These are phyloP conservation scores for Tenthredo notha DNA, from an alignment of 2,888 invertebrate genomes.

Conservation along the genomic window DNA sequence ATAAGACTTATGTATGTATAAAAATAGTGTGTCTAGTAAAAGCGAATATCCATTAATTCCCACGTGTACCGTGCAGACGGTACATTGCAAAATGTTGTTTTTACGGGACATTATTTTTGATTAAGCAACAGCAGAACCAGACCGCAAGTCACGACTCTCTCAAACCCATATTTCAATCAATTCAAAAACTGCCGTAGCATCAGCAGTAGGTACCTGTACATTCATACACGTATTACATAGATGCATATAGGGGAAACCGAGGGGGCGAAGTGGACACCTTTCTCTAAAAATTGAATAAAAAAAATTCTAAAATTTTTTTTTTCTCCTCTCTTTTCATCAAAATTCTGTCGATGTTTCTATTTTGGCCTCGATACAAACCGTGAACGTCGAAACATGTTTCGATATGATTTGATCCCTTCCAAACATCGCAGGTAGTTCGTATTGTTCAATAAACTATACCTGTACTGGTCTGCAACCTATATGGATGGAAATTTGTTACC, in stretches of 20 bases:
- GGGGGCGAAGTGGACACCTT: no score
- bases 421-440: neutral
- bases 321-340: neutral
- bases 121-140: slow-evolving; percentile 7
- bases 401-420: neutral
- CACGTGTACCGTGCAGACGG: neutral
- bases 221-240: no score
- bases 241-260: no score
- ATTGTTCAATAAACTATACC: no score
- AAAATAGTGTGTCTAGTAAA: neutral
- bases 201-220: no score
- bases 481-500: slow-evolving; percentile 27
- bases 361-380: no score
- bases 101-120: slow-evolving; percentile 16
- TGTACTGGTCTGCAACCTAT: no score
- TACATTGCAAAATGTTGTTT: neutral
- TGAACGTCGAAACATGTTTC: neutral
- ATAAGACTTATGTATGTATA: neutral
- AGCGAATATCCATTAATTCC: neutral
- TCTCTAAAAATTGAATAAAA: no score
- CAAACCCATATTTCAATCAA: slow-evolving; percentile 33
- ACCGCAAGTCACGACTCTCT: neutral
- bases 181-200: slow-evolving; percentile 16
- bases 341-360: no score
- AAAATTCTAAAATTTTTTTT: no score